phyloP scores from a whole-genome alignment of 1,140 invertebrate species.

The Drosophila fuyamai region DNA sequence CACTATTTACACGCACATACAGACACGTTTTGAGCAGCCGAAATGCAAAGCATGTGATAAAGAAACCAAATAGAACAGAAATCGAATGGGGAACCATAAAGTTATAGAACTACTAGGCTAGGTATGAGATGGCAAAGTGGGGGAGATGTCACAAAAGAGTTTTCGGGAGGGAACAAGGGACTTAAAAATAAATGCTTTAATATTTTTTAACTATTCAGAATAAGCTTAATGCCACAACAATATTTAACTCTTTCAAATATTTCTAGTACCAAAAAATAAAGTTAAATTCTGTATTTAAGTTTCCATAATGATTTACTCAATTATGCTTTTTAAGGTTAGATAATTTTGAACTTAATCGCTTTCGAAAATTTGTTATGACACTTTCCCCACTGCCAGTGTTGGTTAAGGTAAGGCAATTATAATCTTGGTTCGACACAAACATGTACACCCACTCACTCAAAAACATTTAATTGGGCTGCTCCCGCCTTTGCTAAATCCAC shows the following conservation, averaged over 20 bases:
- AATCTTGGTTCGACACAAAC: slow-evolving; percentile 22
- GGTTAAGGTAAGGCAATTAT: slow-evolving; percentile 31
- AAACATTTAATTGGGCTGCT: slow-evolving; percentile 42
- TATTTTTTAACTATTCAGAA: too few relatives aligned
- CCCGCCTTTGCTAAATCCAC: slow-evolving; percentile 63
- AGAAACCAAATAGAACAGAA: slow-evolving; percentile 63
- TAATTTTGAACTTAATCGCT: not conserved
- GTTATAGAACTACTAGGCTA: slow-evolving; percentile 57
- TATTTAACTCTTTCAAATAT: too few relatives aligned
- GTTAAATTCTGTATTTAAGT: not conserved
- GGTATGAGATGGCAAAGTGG: slow-evolving; percentile 2
- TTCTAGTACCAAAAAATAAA: too few relatives aligned
- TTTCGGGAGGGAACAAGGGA: not conserved
- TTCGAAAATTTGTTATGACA: not conserved
- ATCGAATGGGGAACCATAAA: slow-evolving; percentile 53
- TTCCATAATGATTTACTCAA: not conserved
- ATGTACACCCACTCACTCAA: slow-evolving; percentile 8
- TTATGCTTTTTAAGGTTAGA: too few relatives aligned
- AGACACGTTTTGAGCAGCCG: slow-evolving; percentile 58
- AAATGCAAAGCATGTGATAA: slow-evolving; percentile 78
- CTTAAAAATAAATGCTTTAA: not conserved
- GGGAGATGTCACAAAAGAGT: not conserved
- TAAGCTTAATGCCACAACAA: too few relatives aligned
- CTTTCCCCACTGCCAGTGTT: slow-evolving; percentile 8
- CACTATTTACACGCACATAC: slow-evolving; percentile 29